Base-by-base conservation (phyloP, 1,140 invertebrate species). In the Bemisia tabaci region DNA sequence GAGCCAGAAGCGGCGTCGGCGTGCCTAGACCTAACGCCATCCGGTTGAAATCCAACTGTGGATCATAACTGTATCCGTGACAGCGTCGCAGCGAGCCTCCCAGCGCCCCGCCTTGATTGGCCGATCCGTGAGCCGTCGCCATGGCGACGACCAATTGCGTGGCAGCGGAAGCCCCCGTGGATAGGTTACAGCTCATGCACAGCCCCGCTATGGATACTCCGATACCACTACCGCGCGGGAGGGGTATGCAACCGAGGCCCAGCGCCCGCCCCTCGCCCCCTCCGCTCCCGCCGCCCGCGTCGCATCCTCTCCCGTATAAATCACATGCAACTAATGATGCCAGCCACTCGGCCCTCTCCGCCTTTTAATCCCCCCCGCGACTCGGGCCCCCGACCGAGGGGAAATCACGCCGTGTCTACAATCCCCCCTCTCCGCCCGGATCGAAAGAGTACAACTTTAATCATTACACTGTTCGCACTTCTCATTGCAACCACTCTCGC, bases 21-120 rank as follows among this genome's bases (percentile, higher is more conserved):
- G 76, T 73, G 71, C 72, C 74, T 70, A 78, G 71, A 62, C 77
- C 76, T 65, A 78, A 69, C 61, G 77, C 77, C 77, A 78, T 78
- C 67, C 74, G 75, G 27, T 61, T 26, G 59, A n/a, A n/a, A n/a
- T 25, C 23, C 62, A 21, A 25, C 24, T 63, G 62, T n/a, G 23
- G n/a, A n/a, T 25, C 23, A 22, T 63, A 22, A n/a, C 22, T n/a
- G 62, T 26, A 73, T 73, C 70, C 74, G 76, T 76, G 76, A 27
- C 66, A 59, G 58, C 60, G 26, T 65, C 62, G 1, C 64, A 33
- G 59, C 65, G 33, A 59, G 22, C 22, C 48, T 66, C 58, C 62
- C 21, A 17, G n/a, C 59, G 1, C 27, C 62, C 26, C 64, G 62
- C 66, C 68, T 64, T 64, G 62, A 67, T 69, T 69, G 68, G 67